Evolutionary conservation across 2,888 invertebrate genomes (phyloP).

Genomic region (Meandrusa payeni): DNA sequence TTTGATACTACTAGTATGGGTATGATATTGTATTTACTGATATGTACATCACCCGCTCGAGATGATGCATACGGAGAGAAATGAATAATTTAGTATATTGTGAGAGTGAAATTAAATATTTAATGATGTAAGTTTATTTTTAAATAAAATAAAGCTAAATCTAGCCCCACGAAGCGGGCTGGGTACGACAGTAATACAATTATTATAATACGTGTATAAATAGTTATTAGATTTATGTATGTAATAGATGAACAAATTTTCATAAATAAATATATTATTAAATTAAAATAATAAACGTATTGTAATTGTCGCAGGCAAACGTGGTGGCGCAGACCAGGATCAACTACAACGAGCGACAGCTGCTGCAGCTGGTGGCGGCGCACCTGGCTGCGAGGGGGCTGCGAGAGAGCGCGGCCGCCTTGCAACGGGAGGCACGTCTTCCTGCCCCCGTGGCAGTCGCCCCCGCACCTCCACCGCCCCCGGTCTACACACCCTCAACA

Average conservation of each 20-base stretch:
- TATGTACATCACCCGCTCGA: no score
- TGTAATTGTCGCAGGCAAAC: conserved; percentile 83
- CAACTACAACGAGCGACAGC: conserved; percentile 95
- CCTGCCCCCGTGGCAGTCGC: conserved; percentile 78
- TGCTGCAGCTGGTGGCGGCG: conserved; percentile 94
- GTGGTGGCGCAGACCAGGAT: conserved; percentile 98
- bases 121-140: no score
- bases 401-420: conserved; percentile 84
- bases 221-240: no score
- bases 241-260: no score
- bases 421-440: conserved; percentile 89
- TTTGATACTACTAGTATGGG: no score
- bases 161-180: no score
- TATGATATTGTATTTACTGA: no score
- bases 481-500: conserved; percentile 77
- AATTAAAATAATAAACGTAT: background rate
- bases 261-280: background rate
- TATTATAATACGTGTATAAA: background rate
- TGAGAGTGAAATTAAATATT: no score
- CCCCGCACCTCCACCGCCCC: conserved; percentile 60
- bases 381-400: conserved; percentile 91
- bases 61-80: no score
- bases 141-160: no score
- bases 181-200: no score
- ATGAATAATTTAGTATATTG: no score